Evolutionary conservation across 64 coral and sea anemone genomes (phyloP), one percentile per base, ranked within the genome.

Genomic region (Orbicella faveolata): DNA sequence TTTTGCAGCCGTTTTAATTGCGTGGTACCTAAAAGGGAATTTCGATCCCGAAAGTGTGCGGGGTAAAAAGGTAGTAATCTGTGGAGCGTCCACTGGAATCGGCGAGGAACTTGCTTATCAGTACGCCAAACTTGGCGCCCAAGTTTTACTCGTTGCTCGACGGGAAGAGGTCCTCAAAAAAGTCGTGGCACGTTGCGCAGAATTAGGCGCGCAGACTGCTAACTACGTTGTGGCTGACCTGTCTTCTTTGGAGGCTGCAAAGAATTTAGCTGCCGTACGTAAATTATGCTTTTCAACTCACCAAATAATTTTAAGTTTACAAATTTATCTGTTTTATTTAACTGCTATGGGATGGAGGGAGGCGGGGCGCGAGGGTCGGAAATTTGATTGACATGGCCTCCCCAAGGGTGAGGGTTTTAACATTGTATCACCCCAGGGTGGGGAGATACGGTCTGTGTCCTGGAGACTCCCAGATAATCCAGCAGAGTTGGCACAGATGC

Each of bases 81-180:
- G 90, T 82, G 94, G 94, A 57, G 94, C 90, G 12, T 93, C 90
- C 0, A 90, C 90, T 3, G 94, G 94, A 14, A 96, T 96, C 36
- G 94, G 94, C 21, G 94, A 96, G 80, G 80, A 84, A 41, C 73
- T 93, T 1, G 94, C 94, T 41, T 90, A 93, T 36, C 87, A 96
- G 16, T 96, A 96, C 52, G 63, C 90, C 12, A 88, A 85, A 36
- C 84, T 93, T 87, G 94, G 94, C 55, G 90, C 94, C 34, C 76
- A 78, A 90, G 34, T 96, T 34, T 73, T 96, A 18, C 59, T 96
- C 26, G 90, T 96, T 81, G 87, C 94, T 34, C 81, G 94, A 83
- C 70, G 90, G 53, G 91, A 93, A 82, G 81, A 86, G 74, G 81
- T 62, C 21, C 90, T 96, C 3, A 53, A 93, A 35, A 89, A 76